Base-by-base conservation (phyloP, 1,140 invertebrate species). In the Eciton burchellii region DNA sequence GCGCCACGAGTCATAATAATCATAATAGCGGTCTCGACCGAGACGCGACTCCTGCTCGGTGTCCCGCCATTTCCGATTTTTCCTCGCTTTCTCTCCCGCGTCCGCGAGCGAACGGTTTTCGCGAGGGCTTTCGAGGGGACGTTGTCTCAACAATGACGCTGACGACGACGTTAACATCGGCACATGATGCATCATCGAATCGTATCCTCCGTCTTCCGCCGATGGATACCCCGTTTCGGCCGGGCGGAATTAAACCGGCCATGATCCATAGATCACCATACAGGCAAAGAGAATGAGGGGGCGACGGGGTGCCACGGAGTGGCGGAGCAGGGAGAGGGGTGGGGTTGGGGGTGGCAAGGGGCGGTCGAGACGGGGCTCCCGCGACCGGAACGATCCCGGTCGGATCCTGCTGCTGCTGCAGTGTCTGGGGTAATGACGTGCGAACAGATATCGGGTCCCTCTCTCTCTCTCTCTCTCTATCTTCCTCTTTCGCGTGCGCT, bases 381-480 rank as follows among this genome's bases (percentile, higher is more conserved):
- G 81, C 59, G 82, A 47, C 82, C 62, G 54, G 71, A 83, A 88
- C 83, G 86, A 85, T 84, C 59, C 83, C 62, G 83, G 84, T 66
- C 84, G 86, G 84, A 88, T 88, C 86, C 86, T 88, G 86, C 86
- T 88, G 87, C 87, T 89, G 87, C 87, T 86, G 86, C 91, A 87
- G 89, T 76, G 72, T 91, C 91, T 90, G 92, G 90, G 93, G 92
- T 94, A 94, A 94, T 94, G 93, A 93, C 91, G 93, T 92, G 93
- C 93, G 91, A 94, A 93, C 92, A 92, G 93, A 94, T 94, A 93
- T 92, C 92, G 91, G 91, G 93, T 93, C 92, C 92, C 90, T 92
- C 88, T 63, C 77, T 63, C 72, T 62, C 72, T 6, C 35, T 6
- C 35, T 35, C 35, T 35, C 35, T 35, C 35, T 35, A 2, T 35